A percentile compares a stretch with the other conserved stretches of the same genome.
Evolutionary conservation across 2,797 vertebrate species (phyloP).

Genomic region (Bryconaethiops microstoma): DNA sequence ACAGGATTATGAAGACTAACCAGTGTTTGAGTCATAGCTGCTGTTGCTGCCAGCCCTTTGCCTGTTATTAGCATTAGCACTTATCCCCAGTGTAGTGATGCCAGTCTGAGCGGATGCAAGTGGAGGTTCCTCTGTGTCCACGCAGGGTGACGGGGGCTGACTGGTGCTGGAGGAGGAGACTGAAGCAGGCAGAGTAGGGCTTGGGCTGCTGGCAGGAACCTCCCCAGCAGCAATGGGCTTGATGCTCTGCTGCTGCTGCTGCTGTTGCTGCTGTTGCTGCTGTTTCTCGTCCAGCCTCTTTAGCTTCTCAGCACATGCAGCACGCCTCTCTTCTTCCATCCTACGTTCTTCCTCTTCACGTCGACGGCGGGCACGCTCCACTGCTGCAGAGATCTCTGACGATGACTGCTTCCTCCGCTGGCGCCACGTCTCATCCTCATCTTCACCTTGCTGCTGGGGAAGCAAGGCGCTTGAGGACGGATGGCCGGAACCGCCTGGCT

Average conservation of each 20-base stretch:
- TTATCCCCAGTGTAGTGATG: slow-evolving; percentile 37
- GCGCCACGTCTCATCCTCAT: slow-evolving; percentile 94
- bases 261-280: slow-evolving; percentile 81
- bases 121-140: slow-evolving; percentile 77
- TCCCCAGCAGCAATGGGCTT: slow-evolving; percentile 75
- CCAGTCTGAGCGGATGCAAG: slow-evolving; percentile 61
- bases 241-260: slow-evolving; percentile 65
- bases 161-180: slow-evolving; percentile 77
- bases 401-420: slow-evolving; percentile 91
- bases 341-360: slow-evolving; percentile 91
- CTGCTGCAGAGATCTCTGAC: slow-evolving; percentile 88
- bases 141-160: slow-evolving; percentile 80
- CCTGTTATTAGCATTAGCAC: slow-evolving; percentile 60
- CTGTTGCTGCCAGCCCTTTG: slow-evolving; percentile 84
- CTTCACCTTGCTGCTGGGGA: slow-evolving; percentile 77
- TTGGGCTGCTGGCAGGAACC: slow-evolving; percentile 72
- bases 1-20: slow-evolving; percentile 61
- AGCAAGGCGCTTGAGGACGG: slow-evolving; percentile 63
- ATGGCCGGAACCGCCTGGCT: slow-evolving; percentile 67
- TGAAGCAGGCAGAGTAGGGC: slow-evolving; percentile 70
- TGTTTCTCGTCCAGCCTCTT: slow-evolving; percentile 91
- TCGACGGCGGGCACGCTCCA: slow-evolving; percentile 88
- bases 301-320: slow-evolving; percentile 92
- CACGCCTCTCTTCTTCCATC: slow-evolving; percentile 92
- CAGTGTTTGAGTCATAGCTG: slow-evolving; percentile 84